Evolutionary conservation across 2,113 vertebrate species (phyloP), one percentile per base, ranked within the genome.

Genomic region (Crocuta crocuta): DNA sequence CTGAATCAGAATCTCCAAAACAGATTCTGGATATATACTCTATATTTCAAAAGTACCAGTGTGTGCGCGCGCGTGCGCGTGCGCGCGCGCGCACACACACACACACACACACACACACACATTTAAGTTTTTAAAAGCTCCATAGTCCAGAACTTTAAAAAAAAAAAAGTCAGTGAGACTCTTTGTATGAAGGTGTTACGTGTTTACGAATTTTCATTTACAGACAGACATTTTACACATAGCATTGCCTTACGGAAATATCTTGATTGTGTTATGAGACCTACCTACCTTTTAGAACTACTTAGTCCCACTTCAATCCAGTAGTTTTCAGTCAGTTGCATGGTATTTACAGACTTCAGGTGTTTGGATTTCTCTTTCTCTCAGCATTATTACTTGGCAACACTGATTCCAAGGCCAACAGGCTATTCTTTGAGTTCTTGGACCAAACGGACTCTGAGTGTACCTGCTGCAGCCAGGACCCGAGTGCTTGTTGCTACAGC

Each of bases 401-500:
- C 0, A 68, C 93, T 81, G 98, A 98, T 81, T 98, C 98, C 55
- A 80, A 98, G 24, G 99, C 99, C 6, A 98, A 98, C 73, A 97
- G 99, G 43, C 98, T 99, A 1, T 99, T 99, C 96, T 99, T 99
- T 98, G 98, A 98, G 88, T 98, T 99, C 92, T 70, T 99, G 97
- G 98, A 99, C 82, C 99, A 99, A 74, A 95, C 99, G 92, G 99
- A 99, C 86, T 98, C 97, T 95, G 99, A 99, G 78, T 99, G 98
- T 98, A 99, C 98, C 92, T 98, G 99, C 82, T 99, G 98, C 96
- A 98, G 98, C 4, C 99, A 99, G 89, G 98, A 99, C 68, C 97
- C 1, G 82, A 98, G 45, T 98, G 98, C 85, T 96, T 99, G 12
- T 92, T 98, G 96, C 82, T 95, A 21, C 98, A 99, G 86, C 98